Evolutionary conservation across 2,113 vertebrate genomes (phyloP), one percentile per base, ranked within the genome.

Genomic region (Rana temporaria): DNA sequence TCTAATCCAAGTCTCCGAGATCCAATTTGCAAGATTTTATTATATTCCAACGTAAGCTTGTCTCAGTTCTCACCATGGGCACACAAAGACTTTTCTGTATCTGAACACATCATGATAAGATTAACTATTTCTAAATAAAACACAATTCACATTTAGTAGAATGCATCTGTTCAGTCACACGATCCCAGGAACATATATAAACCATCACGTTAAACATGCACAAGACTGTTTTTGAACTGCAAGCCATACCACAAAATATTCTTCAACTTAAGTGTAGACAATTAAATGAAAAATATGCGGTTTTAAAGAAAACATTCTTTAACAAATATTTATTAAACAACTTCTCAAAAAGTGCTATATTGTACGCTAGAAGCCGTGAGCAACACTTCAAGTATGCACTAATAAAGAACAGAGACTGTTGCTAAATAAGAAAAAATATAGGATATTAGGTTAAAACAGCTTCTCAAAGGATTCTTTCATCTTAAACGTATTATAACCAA

Each of bases 401-500:
- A 91, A 87, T 86, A 79, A 65, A 60, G 84, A 91, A 77, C 86
- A 89, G 88, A 90, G 73, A 32, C 34, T 57, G 70, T 85, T 85
- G 32, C 42, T 82, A 73, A 85, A 72, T 73, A 83, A 81, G 55
- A 85, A 86, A 85, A 85, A 66, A 67, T 82, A 89, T 79, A 48
- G 84, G 84, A 88, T 71, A 85, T 88, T 86, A 79, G 87, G 88
- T 89, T 81, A 90, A 84, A 88, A 82, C 30, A 89, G 82, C 79
- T 52, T 85, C 89, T 93, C 92, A 91, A 92, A 93, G 88, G 87
- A 90, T 76, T 30, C 53, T 81, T 82, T 92, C 93, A 94, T 95
- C 92, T 95, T 95, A 91, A 95, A 95, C 88, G 90, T 90, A 94
- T 94, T 94, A 89, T 82, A 86, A 78, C 84, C 90, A 89, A 95